Evolutionary conservation across 2,888 invertebrate species (phyloP).

Genomic region (Nebria salina): DNA sequence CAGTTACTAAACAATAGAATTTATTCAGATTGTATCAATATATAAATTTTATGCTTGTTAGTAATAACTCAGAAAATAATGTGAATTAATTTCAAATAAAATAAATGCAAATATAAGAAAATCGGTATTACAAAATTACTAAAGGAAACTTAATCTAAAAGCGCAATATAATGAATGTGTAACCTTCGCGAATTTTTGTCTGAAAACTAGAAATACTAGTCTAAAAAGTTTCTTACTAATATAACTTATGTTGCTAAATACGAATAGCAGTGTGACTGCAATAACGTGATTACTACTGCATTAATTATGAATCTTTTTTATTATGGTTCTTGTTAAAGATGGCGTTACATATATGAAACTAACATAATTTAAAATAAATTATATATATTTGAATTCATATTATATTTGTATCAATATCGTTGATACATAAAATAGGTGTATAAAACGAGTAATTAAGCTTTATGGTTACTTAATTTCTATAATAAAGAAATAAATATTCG

Average conservation of each 20-base stretch:
- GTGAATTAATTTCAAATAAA: background rate
- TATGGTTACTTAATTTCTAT: too few relatives aligned
- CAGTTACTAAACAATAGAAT: background rate
- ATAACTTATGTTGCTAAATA: background rate
- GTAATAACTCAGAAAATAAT: background rate
- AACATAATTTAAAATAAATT: too few relatives aligned
- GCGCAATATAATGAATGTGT: background rate
- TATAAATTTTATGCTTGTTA: background rate
- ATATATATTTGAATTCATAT: too few relatives aligned
- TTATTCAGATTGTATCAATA: background rate
- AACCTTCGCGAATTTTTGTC: constrained; percentile 13
- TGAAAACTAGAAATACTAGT: constrained; percentile 8
- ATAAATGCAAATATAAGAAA: constrained; percentile 18
- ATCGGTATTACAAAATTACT: constrained; percentile 1
- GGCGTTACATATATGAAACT: too few relatives aligned
- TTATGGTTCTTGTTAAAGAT: background rate
- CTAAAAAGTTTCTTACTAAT: constrained; percentile 3
- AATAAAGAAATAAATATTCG: too few relatives aligned
- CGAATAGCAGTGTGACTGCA: background rate
- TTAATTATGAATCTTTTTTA: background rate
- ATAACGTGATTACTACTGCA: background rate
- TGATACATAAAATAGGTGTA: too few relatives aligned
- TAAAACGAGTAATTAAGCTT: too few relatives aligned
- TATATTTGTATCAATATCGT: too few relatives aligned
- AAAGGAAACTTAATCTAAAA: constrained; percentile 9